Conservation (phyloP, 2,797 vertebrate genomes). For the Loris lydekkerianus region DNA sequence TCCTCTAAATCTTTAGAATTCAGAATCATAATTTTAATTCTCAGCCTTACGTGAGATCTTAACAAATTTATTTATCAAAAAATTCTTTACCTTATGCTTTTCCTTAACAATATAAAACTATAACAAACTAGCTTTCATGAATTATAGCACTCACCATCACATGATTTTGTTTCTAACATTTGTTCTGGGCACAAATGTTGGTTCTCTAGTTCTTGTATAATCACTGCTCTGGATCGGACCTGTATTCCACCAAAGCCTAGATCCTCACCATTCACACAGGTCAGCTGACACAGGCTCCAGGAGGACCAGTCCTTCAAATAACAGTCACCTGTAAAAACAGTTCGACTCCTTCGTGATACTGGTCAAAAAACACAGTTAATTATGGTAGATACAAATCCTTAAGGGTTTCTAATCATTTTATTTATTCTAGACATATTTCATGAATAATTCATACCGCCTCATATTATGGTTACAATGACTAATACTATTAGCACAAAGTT, state of each 20-base stretch:
- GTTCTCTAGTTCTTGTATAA: constrained; percentile 97
- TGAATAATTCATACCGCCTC: constrained; percentile 86
- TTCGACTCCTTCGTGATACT: constrained; percentile 36
- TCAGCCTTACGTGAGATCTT: background rate
- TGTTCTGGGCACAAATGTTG: constrained; percentile 96
- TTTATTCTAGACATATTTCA: constrained; percentile 82
- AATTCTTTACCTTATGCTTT: background rate
- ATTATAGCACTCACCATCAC: constrained; percentile 90
- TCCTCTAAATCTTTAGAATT: constrained; percentile 16
- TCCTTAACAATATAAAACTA: background rate
- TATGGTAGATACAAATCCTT: constrained; percentile 36
- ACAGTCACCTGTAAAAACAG: constrained; percentile 93
- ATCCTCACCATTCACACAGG: constrained; percentile 95
- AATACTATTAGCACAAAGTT: constrained; percentile 79
- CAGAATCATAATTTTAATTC: background rate
- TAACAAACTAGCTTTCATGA: background rate
- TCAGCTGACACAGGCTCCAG: constrained; percentile 96
- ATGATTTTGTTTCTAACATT: constrained; percentile 94
- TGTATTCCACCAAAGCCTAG: constrained; percentile 95
- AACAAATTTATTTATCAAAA: constrained; percentile 3
- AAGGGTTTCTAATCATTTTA: constrained; percentile 76
- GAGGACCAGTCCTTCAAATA: constrained; percentile 98
- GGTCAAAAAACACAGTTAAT: background rate
- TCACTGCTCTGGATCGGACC: constrained; percentile 95
- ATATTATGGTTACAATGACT: constrained; percentile 82